These are phyloP conservation scores for Hirudo medicinalis DNA, from an alignment of 1,140 invertebrate genomes.

Conservation along the genomic window DNA sequence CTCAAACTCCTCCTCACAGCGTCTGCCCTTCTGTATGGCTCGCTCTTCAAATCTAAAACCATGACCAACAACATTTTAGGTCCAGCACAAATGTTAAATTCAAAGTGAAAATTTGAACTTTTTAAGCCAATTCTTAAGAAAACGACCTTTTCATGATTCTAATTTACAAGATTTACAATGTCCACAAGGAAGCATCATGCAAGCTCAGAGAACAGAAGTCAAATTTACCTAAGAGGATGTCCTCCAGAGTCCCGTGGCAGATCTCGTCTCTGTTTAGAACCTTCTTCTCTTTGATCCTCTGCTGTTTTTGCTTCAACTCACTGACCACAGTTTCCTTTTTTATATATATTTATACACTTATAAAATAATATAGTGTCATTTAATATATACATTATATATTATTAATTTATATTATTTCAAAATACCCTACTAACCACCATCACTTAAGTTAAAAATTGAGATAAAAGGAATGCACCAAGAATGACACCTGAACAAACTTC, in stretches of 20 bases:
- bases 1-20: slow-evolving; percentile 76
- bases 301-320: slow-evolving; percentile 72
- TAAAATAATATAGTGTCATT: too few species aligned
- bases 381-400: too few species aligned
- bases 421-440: not conserved
- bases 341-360: too few species aligned
- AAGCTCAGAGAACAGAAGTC: not conserved
- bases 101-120: not conserved
- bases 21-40: slow-evolving; percentile 86
- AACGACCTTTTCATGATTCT: not conserved
- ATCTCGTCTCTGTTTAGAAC: slow-evolving; percentile 87
- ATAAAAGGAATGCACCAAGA: not conserved
- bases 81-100: not conserved
- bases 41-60: slow-evolving; percentile 62
- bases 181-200: not conserved
- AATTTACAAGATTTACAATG: not conserved
- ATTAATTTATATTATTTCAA: not conserved
- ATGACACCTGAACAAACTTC: not conserved
- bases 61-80: not conserved
- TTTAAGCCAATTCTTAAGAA: not conserved
- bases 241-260: slow-evolving; percentile 89
- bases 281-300: slow-evolving; percentile 82
- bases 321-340: slow-evolving; percentile 82
- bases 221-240: slow-evolving; percentile 65
- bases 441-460: not conserved